Evolutionary conservation across 2,797 vertebrate species (phyloP).

Genomic region (Leptodactylus fallax): DNA sequence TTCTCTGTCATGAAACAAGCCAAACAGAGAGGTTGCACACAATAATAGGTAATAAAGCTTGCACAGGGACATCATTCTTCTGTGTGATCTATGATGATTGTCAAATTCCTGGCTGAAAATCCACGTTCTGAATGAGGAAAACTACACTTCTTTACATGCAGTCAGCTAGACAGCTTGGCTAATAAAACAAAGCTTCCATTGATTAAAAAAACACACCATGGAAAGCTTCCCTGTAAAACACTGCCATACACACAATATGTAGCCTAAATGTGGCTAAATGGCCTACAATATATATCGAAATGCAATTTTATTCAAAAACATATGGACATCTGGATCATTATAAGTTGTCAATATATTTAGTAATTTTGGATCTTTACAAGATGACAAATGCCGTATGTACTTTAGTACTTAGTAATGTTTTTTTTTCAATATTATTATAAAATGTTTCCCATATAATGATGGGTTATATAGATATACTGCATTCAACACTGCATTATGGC

Average conservation of each 20-base stretch:
- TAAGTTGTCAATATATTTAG: background rate
- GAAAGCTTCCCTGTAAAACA: conserved; percentile 21
- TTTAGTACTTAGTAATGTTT: background rate
- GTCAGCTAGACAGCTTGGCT: conserved; percentile 39
- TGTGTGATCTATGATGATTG: conserved; percentile 49
- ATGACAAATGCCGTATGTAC: background rate
- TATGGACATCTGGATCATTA: background rate
- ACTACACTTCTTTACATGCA: conserved; percentile 61
- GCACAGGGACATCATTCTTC: conserved; percentile 55
- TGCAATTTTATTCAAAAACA: background rate
- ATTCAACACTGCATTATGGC: too few species aligned
- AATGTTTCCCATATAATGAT: too few species aligned
- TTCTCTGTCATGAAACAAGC: conserved; percentile 59
- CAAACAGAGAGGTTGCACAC: conserved; percentile 64
- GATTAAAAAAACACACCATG: conserved; percentile 42
- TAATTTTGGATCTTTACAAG: background rate
- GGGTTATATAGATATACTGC: too few species aligned
- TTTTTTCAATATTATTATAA: too few species aligned
- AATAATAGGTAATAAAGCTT: conserved; percentile 60
- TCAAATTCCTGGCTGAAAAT: conserved; percentile 64
- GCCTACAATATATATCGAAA: conserved; percentile 1
- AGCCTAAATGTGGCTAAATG: background rate
- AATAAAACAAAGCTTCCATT: conserved; percentile 60
- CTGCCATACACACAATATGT: conserved; percentile 20
- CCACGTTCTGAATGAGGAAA: conserved; percentile 55